phyloP scores from a whole-genome alignment of 1,140 invertebrate genomes.

The Formica exsecta region DNA sequence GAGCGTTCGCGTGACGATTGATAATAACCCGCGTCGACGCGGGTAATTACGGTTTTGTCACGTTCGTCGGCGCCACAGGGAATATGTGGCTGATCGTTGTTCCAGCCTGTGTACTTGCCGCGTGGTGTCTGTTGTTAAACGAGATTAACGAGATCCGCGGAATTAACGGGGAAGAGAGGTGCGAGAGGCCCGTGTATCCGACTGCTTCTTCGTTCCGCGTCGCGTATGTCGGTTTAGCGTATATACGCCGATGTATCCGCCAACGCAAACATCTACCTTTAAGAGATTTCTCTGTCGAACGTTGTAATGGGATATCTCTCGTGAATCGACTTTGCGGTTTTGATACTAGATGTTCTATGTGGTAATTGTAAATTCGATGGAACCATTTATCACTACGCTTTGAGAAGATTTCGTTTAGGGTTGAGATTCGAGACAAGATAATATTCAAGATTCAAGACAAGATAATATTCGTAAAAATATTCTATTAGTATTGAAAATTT shows the following conservation, averaged over 20 bases:
- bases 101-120: conserved; percentile 67
- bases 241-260: not conserved
- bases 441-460: too few species aligned
- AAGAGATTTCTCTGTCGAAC: not conserved
- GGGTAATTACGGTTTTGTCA: conserved; percentile 77
- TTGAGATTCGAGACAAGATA: too few species aligned
- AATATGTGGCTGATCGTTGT: conserved; percentile 73
- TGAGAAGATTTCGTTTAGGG: not conserved
- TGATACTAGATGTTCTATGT: conserved; percentile 5
- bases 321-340: not conserved
- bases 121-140: conserved; percentile 72
- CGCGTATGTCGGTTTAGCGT: not conserved
- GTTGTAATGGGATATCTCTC: conserved; percentile 34
- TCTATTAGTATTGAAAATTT: too few species aligned
- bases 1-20: conserved; percentile 73
- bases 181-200: not conserved
- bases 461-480: too few species aligned
- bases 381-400: not conserved
- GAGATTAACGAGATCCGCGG: conserved; percentile 61
- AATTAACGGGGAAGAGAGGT: conserved; percentile 42
- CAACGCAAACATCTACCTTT: conserved; percentile 4
- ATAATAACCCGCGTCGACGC: conserved; percentile 76
- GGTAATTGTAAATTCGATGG: not conserved
- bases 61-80: conserved; percentile 72
- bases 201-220: conserved; percentile 26